Evolutionary conservation across 1,140 invertebrate species (phyloP).

Genomic region (Zaprionus tsacasi): DNA sequence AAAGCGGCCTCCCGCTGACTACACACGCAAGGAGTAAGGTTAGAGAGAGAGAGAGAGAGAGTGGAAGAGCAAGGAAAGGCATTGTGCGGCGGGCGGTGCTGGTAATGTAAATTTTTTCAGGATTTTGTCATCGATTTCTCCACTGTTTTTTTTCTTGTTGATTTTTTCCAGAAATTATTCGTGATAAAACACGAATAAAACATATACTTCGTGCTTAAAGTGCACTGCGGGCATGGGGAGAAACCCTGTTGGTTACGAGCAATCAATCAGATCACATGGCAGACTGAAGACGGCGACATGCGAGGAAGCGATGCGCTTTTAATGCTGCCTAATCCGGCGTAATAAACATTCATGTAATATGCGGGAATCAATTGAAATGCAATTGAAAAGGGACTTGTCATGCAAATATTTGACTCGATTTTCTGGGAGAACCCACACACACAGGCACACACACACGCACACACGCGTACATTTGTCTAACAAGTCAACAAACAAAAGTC

Average conservation of each 20-base stretch:
- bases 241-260: slow-evolving; percentile 30
- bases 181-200: slow-evolving; percentile 73
- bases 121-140: slow-evolving; percentile 69
- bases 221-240: slow-evolving; percentile 47
- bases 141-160: slow-evolving; percentile 37
- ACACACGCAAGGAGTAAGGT: slow-evolving; percentile 27
- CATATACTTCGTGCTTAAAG: slow-evolving; percentile 64
- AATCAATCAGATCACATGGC: slow-evolving; percentile 75
- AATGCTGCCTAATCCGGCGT: slow-evolving; percentile 81
- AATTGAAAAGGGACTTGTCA: slow-evolving; percentile 74
- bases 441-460: slow-evolving; percentile 8
- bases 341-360: slow-evolving; percentile 75
- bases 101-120: slow-evolving; percentile 46
- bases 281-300: slow-evolving; percentile 43
- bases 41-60: neutral
- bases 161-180: slow-evolving; percentile 74
- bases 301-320: slow-evolving; percentile 51
- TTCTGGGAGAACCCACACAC: slow-evolving; percentile 22
- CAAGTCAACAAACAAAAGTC: slow-evolving; percentile 53
- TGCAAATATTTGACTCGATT: slow-evolving; percentile 76
- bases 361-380: slow-evolving; percentile 79
- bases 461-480: slow-evolving; percentile 1
- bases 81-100: neutral
- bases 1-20: slow-evolving; percentile 44
- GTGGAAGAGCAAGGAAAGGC: neutral